Conservation (phyloP, 1,140 invertebrate species). For the Anastatus disparis region DNA sequence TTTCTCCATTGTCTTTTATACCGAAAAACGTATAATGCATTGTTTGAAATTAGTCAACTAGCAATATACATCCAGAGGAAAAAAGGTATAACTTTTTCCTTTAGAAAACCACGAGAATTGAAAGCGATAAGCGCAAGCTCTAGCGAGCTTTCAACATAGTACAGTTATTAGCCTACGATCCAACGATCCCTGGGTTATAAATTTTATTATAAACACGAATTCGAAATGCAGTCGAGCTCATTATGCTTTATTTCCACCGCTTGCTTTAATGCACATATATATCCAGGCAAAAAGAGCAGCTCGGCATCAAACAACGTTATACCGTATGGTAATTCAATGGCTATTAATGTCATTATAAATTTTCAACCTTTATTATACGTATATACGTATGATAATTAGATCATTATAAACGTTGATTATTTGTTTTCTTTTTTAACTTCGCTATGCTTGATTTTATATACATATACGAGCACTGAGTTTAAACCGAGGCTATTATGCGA, state of each 20-base stretch:
- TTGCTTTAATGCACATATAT: slow-evolving; percentile 5
- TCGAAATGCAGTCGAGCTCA: not conserved
- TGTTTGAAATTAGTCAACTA: too few relatives aligned
- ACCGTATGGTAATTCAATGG: slow-evolving; percentile 29
- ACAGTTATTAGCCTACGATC: too few relatives aligned
- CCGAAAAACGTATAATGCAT: too few relatives aligned
- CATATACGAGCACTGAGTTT: not conserved
- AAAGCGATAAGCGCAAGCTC: not conserved
- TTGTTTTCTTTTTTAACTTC: not conserved
- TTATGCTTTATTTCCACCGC: slow-evolving; percentile 23
- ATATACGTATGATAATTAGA: slow-evolving; percentile 30
- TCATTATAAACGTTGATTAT: slow-evolving; percentile 32
- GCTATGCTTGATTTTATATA: not conserved
- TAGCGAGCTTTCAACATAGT: not conserved
- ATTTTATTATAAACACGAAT: slow-evolving; percentile 5
- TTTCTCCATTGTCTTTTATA: too few relatives aligned
- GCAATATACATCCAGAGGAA: too few relatives aligned
- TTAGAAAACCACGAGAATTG: too few relatives aligned
- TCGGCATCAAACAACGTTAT: too few relatives aligned
- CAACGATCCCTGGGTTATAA: too few relatives aligned
- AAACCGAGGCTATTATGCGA: too few relatives aligned
- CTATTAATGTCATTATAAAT: slow-evolving; percentile 34
- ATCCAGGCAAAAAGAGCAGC: not conserved
- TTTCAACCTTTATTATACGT: slow-evolving; percentile 14
- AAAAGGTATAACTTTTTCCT: too few relatives aligned